Percentiles rank a stretch among this genome's conserved stretches.
These are phyloP conservation scores for Arothron firmamentum DNA, from an alignment of 2,113 vertebrate species.

Conservation along the genomic window DNA sequence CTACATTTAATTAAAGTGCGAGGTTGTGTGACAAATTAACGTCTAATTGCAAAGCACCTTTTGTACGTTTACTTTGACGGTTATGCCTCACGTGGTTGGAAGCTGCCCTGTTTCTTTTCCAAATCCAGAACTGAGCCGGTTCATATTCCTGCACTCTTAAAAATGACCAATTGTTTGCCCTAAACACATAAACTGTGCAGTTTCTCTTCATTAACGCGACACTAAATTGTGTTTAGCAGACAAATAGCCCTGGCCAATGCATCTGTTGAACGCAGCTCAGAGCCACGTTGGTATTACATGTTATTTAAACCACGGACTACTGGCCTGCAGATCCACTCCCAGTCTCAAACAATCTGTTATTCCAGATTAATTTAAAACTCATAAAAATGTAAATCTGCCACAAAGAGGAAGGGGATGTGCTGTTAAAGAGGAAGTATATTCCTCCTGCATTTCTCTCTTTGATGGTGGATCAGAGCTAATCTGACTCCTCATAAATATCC, in stretches of 20 bases:
- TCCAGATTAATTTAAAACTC: constrained; percentile 56
- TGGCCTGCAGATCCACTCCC: constrained; percentile 38
- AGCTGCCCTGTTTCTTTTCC: constrained; percentile 14
- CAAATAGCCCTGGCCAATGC: background rate
- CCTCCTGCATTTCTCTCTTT: constrained; percentile 45
- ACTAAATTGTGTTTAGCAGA: background rate
- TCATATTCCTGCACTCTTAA: background rate
- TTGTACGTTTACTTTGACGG: constrained; percentile 39
- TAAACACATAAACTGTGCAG: no score
- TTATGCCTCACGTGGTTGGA: constrained; percentile 38
- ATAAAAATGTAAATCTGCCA: constrained; percentile 69
- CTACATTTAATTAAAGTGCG: constrained; percentile 76
- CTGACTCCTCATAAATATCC: constrained; percentile 53
- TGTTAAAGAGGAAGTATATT: constrained; percentile 49
- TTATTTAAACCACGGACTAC: constrained; percentile 25
- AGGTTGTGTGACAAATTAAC: constrained; percentile 71
- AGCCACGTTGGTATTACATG: constrained; percentile 32
- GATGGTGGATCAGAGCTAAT: constrained; percentile 54
- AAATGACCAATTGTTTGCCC: no score
- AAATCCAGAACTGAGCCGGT: background rate
- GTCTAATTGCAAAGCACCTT: constrained; percentile 74
- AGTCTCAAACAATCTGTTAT: constrained; percentile 42
- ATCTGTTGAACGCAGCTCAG: constrained; percentile 16
- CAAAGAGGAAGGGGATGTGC: constrained; percentile 33
- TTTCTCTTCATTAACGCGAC: background rate